phyloP scores from a whole-genome alignment of 2,888 invertebrate genomes.

The Junonia oenone region DNA sequence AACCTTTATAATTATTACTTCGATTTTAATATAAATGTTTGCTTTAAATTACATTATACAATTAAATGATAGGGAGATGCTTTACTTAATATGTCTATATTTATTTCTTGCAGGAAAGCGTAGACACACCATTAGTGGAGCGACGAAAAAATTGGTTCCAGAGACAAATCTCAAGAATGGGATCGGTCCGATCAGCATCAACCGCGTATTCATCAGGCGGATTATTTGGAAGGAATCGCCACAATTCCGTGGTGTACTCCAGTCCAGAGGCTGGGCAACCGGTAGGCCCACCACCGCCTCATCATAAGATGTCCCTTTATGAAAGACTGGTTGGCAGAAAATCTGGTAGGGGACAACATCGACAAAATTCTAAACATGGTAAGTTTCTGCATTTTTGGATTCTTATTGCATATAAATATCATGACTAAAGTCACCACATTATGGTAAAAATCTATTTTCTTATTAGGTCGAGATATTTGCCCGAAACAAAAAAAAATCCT shows the following conservation, averaged over 20 bases:
- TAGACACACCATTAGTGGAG: conserved; percentile 92
- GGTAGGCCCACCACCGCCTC: conserved; percentile 51
- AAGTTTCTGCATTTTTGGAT: too few species aligned
- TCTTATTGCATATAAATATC: too few species aligned
- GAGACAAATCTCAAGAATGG: conserved; percentile 91
- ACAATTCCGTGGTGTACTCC: conserved; percentile 87
- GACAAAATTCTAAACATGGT: conserved; percentile 84
- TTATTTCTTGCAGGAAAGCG: conserved; percentile 85
- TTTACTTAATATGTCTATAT: not conserved
- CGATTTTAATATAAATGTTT: too few species aligned
- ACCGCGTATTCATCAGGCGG: conserved; percentile 90
- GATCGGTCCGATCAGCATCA: conserved; percentile 90
- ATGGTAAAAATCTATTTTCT: too few species aligned
- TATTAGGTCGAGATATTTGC: too few species aligned
- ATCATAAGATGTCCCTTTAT: conserved; percentile 89
- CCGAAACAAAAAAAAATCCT: too few species aligned
- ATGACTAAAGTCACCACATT: too few species aligned
- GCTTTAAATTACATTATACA: too few species aligned
- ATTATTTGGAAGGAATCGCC: conserved; percentile 86
- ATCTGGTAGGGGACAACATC: conserved; percentile 84
- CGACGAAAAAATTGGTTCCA: conserved; percentile 93
- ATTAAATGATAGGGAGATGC: not conserved
- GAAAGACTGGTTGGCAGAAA: conserved; percentile 90
- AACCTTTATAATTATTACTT: too few species aligned
- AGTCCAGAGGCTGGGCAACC: conserved; percentile 81